Conservation (phyloP, 2,797 vertebrate genomes). For the Melanotaenia pygmaea region DNA sequence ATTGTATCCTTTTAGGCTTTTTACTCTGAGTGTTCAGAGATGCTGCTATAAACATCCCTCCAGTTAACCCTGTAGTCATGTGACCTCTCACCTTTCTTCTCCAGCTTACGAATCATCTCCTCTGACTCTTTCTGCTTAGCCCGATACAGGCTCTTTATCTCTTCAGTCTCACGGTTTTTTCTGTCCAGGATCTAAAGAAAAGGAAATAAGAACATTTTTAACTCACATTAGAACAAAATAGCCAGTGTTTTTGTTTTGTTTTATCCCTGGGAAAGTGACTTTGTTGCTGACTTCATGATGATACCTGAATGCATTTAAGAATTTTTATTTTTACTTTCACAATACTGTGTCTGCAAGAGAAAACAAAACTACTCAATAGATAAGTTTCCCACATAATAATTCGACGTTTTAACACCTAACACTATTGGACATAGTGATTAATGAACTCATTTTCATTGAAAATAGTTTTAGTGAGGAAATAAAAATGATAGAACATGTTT, state of each 20-base stretch:
- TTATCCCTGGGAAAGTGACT: background rate
- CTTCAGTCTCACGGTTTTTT: constrained; percentile 93
- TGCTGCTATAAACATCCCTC: constrained; percentile 70
- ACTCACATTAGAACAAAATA: background rate
- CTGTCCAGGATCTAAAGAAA: constrained; percentile 90
- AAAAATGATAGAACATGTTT: background rate
- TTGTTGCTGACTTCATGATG: background rate
- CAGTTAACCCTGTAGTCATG: constrained; percentile 39
- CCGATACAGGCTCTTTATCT: constrained; percentile 86
- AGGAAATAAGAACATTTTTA: constrained; percentile 25
- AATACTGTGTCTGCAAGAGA: background rate
- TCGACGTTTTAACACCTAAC: background rate
- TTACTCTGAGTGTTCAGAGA: constrained; percentile 72
- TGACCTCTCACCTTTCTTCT: constrained; percentile 91
- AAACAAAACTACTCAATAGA: background rate
- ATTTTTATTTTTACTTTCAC: background rate
- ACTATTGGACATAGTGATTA: background rate
- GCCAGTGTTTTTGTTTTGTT: background rate
- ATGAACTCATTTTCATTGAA: background rate
- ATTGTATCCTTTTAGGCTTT: constrained; percentile 54
- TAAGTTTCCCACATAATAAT: background rate
- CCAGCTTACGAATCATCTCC: constrained; percentile 87
- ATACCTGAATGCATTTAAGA: background rate
- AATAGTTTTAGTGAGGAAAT: background rate
- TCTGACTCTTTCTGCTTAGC: constrained; percentile 90